phyloP scores from a whole-genome alignment of 1,140 invertebrate species.

The Solenopsis fugax region DNA sequence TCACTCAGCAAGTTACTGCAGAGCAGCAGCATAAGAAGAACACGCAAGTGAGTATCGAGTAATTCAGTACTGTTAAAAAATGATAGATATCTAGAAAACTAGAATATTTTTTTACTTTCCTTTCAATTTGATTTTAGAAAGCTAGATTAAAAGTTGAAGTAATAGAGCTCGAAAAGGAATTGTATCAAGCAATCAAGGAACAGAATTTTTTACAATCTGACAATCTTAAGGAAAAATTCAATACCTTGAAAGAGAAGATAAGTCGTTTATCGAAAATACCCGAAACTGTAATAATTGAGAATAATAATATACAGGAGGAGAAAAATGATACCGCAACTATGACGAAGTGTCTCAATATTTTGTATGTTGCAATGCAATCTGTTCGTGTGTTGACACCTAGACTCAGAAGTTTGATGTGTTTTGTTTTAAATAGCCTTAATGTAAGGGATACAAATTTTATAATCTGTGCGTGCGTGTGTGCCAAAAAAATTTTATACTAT shows the following conservation, averaged over 20 bases:
- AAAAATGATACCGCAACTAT: slow-evolving; percentile 84
- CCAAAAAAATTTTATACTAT: neutral
- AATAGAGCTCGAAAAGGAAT: slow-evolving; percentile 87
- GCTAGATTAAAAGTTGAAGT: slow-evolving; percentile 87
- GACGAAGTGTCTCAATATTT: slow-evolving; percentile 83
- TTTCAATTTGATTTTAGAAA: slow-evolving; percentile 82
- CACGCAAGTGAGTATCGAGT: slow-evolving; percentile 78
- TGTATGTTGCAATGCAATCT: slow-evolving; percentile 82
- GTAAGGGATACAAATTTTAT: slow-evolving; percentile 71
- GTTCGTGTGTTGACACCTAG: slow-evolving; percentile 81
- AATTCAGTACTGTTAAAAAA: neutral
- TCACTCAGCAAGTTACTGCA: slow-evolving; percentile 72
- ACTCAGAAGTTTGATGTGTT: slow-evolving; percentile 81
- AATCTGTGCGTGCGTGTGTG: neutral
- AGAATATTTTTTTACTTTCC: neutral
- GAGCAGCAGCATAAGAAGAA: slow-evolving; percentile 77
- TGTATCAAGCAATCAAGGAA: slow-evolving; percentile 86
- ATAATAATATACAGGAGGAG: slow-evolving; percentile 80
- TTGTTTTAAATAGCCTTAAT: slow-evolving; percentile 70
- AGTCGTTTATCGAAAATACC: slow-evolving; percentile 63
- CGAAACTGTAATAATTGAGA: slow-evolving; percentile 64
- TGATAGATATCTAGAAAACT: neutral
- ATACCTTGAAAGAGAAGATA: slow-evolving; percentile 73
- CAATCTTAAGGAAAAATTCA: slow-evolving; percentile 82
- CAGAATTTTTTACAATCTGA: slow-evolving; percentile 87